Evolutionary conservation across 2,888 invertebrate species (phyloP).

Genomic region (Atrina japonica): DNA sequence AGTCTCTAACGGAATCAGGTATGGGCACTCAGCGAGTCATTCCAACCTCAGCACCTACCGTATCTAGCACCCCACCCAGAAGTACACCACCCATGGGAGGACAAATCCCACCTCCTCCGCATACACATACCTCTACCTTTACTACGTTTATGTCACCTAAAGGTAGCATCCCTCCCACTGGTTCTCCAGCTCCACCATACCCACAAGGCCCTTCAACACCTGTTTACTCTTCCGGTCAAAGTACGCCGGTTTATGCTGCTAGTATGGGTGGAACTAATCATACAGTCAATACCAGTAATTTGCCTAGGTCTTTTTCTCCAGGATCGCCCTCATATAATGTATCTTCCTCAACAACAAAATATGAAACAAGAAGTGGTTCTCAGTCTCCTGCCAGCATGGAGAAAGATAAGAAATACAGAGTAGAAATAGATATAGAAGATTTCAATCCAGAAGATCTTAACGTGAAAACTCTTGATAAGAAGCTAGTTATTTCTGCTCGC

Average conservation of each 20-base stretch:
- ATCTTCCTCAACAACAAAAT: slow-evolving; percentile 28
- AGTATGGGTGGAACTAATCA: slow-evolving; percentile 24
- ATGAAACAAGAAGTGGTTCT: slow-evolving; percentile 40
- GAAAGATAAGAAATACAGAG: slow-evolving; percentile 70
- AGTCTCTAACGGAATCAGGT: slow-evolving; percentile 44
- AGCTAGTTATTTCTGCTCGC: slow-evolving; percentile 74
- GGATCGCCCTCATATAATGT: slow-evolving; percentile 32
- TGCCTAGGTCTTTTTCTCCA: slow-evolving; percentile 37
- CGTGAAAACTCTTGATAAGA: slow-evolving; percentile 77
- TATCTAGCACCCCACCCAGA: slow-evolving; percentile 48
- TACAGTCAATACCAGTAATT: slow-evolving; percentile 29
- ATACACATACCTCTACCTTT: slow-evolving; percentile 59
- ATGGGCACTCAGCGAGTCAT: slow-evolving; percentile 50
- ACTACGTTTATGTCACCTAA: slow-evolving; percentile 60
- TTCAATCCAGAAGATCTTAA: slow-evolving; percentile 78
- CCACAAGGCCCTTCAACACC: slow-evolving; percentile 23
- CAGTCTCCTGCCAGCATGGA: slow-evolving; percentile 63
- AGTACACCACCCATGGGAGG: slow-evolving; percentile 54
- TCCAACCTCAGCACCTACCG: slow-evolving; percentile 43
- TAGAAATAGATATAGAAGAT: slow-evolving; percentile 78
- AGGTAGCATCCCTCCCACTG: slow-evolving; percentile 35
- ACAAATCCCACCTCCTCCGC: slow-evolving; percentile 22
- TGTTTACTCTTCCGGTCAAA: slow-evolving; percentile 24
- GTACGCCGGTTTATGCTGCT: slow-evolving; percentile 21
- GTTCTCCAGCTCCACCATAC: slow-evolving; percentile 23